Percentiles rank a stretch among this genome's conserved stretches.
Conservation (phyloP, 2,888 invertebrate genomes). For the Tenthredo livida region DNA sequence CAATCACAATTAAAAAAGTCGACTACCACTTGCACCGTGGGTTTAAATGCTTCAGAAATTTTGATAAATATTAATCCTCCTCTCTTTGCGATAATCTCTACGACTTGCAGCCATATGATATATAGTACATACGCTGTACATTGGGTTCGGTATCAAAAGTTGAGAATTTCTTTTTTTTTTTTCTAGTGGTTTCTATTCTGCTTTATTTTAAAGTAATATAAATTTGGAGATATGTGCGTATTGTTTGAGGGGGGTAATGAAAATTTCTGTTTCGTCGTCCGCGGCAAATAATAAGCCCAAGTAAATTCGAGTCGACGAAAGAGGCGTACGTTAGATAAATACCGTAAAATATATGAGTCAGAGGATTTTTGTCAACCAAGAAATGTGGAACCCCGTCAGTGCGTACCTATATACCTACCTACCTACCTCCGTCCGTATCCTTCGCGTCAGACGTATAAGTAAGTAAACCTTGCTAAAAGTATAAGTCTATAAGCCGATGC, state of each 20-base stretch:
- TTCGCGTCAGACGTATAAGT: background rate
- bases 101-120: background rate
- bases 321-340: background rate
- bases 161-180: background rate
- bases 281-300: background rate
- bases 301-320: background rate
- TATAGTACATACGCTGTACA: background rate
- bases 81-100: background rate
- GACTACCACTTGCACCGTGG: background rate
- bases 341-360: conserved; percentile 36
- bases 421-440: background rate
- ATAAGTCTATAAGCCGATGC: background rate
- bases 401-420: background rate
- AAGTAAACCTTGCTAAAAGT: conserved; percentile 5
- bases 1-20: background rate
- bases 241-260: background rate
- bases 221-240: too few relatives aligned
- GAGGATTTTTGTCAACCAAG: conserved; percentile 15
- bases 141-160: background rate
- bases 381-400: background rate
- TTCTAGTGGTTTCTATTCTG: too few relatives aligned
- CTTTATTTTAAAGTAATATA: background rate
- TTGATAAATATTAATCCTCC: background rate
- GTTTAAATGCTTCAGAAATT: background rate
- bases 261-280: background rate